These are phyloP conservation scores for Oscheius sp. DNA, from an alignment of 2,888 invertebrate genomes.

Conservation along the genomic window DNA sequence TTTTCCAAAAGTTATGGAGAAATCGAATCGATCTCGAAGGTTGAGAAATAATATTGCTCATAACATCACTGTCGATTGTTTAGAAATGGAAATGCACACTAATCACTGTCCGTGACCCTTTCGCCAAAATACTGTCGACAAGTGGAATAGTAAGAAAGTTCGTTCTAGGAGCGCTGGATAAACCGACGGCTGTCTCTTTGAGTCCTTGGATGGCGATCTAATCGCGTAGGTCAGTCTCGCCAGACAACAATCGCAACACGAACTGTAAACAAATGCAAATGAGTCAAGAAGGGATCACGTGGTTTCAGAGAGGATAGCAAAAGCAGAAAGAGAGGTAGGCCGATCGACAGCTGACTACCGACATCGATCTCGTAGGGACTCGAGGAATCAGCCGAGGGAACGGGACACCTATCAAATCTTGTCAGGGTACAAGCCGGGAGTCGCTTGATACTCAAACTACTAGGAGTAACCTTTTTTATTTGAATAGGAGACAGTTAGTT, in stretches of 20 bases:
- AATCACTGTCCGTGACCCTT: too few relatives aligned
- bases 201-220: conserved; percentile 34
- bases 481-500: too few relatives aligned
- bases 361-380: conserved; percentile 17
- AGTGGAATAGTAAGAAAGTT: conserved; percentile 2
- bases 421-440: too few relatives aligned
- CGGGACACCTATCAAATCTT: neutral
- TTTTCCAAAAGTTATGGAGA: too few relatives aligned
- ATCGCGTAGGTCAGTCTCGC: conserved; percentile 32
- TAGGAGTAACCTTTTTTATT: too few relatives aligned
- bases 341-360: conserved; percentile 30
- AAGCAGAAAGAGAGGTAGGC: conserved; percentile 17
- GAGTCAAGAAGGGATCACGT: conserved; percentile 11
- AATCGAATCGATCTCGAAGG: neutral
- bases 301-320: conserved; percentile 28
- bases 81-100: too few relatives aligned
- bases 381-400: conserved; percentile 1
- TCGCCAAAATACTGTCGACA: too few relatives aligned
- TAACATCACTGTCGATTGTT: too few relatives aligned
- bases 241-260: conserved; percentile 24
- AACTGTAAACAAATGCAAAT: conserved; percentile 5
- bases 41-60: neutral
- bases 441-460: too few relatives aligned
- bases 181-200: conserved; percentile 1
- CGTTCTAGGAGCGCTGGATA: neutral